Conservation (phyloP, 2,113 vertebrate genomes). For the Naja naja region DNA sequence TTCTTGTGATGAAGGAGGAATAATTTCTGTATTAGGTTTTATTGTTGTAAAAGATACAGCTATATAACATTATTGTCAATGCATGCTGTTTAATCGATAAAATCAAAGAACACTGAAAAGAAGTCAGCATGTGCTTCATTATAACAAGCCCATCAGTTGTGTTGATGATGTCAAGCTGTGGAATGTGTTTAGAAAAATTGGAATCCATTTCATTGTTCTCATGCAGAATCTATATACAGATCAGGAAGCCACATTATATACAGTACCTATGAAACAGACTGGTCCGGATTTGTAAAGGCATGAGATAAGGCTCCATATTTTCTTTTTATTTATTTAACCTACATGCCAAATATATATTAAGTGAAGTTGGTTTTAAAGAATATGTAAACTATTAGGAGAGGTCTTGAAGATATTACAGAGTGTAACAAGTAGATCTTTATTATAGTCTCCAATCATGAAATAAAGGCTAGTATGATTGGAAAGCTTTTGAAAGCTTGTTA, state of each 20-base stretch:
- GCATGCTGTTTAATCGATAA: too few relatives aligned
- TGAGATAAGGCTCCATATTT: neutral
- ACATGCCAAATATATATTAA: neutral
- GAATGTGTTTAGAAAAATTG: too few relatives aligned
- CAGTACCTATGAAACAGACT: neutral
- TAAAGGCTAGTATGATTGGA: slow-evolving; percentile 26
- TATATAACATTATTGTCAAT: neutral
- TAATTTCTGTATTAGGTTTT: neutral
- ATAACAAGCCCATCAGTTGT: too few relatives aligned
- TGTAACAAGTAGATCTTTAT: slow-evolving; percentile 31
- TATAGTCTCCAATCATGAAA: slow-evolving; percentile 42
- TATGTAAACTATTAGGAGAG: slow-evolving; percentile 34
- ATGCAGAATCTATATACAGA: too few relatives aligned
- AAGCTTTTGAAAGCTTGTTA: slow-evolving; percentile 26
- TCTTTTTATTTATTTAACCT: neutral
- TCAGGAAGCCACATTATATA: too few relatives aligned
- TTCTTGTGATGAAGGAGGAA: neutral
- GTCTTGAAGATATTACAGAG: slow-evolving; percentile 43
- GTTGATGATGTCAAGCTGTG: too few relatives aligned
- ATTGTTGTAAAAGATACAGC: neutral
- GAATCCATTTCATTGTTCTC: too few relatives aligned
- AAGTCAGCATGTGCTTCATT: too few relatives aligned
- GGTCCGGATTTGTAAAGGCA: neutral
- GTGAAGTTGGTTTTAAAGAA: neutral
- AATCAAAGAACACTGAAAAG: too few relatives aligned